Conservation (phyloP, 2,888 invertebrate species). For the Thecocarcelia acutangulata region DNA sequence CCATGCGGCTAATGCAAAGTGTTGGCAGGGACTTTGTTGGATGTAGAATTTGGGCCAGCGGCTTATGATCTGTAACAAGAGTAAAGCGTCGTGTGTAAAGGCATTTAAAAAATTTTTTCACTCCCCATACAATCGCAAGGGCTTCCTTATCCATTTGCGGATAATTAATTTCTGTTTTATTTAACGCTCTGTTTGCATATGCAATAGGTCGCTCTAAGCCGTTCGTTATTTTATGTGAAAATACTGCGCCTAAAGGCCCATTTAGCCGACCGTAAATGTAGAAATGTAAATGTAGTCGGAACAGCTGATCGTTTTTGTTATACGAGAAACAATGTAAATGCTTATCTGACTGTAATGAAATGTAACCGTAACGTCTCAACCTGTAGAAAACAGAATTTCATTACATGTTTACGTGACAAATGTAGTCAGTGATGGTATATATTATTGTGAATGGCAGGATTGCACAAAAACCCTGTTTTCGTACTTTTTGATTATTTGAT, state of each 20-base stretch:
- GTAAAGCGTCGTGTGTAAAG: conserved; percentile 31
- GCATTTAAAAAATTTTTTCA: conserved; percentile 26
- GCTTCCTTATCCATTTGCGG: conserved; percentile 35
- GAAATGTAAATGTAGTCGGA: too few species aligned
- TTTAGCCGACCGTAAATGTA: too few species aligned
- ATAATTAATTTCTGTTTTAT: conserved; percentile 12
- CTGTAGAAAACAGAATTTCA: too few species aligned
- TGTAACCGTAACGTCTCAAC: too few species aligned
- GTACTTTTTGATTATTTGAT: too few species aligned
- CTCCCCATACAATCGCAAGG: conserved; percentile 32
- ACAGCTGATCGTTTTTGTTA: too few species aligned
- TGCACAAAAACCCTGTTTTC: too few species aligned
- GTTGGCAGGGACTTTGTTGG: conserved; percentile 1
- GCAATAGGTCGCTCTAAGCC: background rate
- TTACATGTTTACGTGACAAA: too few species aligned
- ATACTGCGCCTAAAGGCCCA: conserved; percentile 17
- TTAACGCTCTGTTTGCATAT: conserved; percentile 6
- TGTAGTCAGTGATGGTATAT: too few species aligned
- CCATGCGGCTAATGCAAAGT: conserved; percentile 36
- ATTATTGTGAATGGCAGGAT: too few species aligned
- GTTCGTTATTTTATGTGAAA: conserved; percentile 22
- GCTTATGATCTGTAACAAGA: conserved; percentile 34
- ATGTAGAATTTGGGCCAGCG: conserved; percentile 18
- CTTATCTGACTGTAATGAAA: too few species aligned
- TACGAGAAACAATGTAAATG: too few species aligned